Evolutionary conservation across 2,888 invertebrate species (phyloP).

Genomic region (Zelleria hepariella): DNA sequence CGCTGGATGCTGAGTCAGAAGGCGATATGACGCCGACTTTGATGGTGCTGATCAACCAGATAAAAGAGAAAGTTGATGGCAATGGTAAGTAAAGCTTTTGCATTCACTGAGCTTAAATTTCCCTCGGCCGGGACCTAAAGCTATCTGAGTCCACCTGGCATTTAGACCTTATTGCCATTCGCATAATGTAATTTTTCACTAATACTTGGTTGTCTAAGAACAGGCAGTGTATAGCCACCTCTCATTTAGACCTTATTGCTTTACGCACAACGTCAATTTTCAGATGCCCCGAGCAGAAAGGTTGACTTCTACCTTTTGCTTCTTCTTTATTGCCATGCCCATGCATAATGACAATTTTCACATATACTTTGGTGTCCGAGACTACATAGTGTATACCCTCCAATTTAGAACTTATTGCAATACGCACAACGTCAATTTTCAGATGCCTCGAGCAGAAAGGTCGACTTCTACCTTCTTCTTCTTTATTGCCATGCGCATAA

Average conservation of each 20-base stretch:
- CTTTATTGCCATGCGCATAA: too few relatives aligned
- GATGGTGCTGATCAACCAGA: slow-evolving; percentile 68
- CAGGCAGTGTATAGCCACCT: too few relatives aligned
- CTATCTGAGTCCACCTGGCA: not conserved
- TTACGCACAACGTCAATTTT: not conserved
- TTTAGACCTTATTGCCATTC: too few relatives aligned
- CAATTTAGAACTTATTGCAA: too few relatives aligned
- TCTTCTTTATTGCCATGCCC: too few relatives aligned
- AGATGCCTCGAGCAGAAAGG: too few relatives aligned
- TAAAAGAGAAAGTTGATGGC: slow-evolving; percentile 61
- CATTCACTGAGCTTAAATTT: not conserved
- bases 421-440: too few relatives aligned
- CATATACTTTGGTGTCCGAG: too few relatives aligned
- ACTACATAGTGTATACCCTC: too few relatives aligned
- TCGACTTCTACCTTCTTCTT: too few relatives aligned
- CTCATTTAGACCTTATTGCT: not conserved
- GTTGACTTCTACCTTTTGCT: slow-evolving; percentile 88
- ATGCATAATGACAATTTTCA: too few relatives aligned
- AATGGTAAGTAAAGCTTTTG: slow-evolving; percentile 28
- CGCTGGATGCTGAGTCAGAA: slow-evolving; percentile 69
- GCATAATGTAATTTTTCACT: not conserved
- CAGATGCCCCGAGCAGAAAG: slow-evolving; percentile 33
- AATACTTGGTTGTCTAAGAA: not conserved
- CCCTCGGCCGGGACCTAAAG: not conserved
- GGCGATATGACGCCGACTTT: slow-evolving; percentile 69